Percentiles rank a stretch among this genome's conserved stretches.
These are phyloP conservation scores for Theretra japonica DNA, from an alignment of 2,888 invertebrate genomes.

Conservation along the genomic window DNA sequence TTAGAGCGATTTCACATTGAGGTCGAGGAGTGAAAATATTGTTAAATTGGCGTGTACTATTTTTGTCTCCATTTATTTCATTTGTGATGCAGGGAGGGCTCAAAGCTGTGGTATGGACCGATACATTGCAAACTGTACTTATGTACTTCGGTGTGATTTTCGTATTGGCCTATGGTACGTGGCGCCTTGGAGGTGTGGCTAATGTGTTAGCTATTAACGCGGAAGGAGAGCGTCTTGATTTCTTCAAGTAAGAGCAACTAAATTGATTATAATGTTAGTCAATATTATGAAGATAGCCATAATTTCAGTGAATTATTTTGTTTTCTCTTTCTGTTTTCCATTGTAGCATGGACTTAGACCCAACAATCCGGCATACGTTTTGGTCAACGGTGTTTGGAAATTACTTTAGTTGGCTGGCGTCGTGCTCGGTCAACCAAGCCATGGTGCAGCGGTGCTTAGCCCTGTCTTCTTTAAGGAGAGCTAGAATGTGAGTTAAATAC, in stretches of 20 bases:
- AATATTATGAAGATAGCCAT: neutral
- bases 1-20: conserved; percentile 47
- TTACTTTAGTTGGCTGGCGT: conserved; percentile 91
- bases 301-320: neutral
- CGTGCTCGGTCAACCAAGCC: conserved; percentile 93
- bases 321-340: neutral
- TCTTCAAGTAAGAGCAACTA: conserved; percentile 87
- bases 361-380: conserved; percentile 91
- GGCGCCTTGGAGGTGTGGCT: conserved; percentile 86
- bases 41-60: conserved; percentile 31
- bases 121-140: conserved; percentile 89
- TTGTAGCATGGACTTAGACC: conserved; percentile 89
- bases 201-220: conserved; percentile 86
- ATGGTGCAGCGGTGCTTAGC: conserved; percentile 94
- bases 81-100: conserved; percentile 86
- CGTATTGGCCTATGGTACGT: conserved; percentile 87
- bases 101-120: conserved; percentile 93
- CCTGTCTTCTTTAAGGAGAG: conserved; percentile 88
- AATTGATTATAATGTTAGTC: neutral
- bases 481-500: conserved; percentile 85
- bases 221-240: conserved; percentile 87
- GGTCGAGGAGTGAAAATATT: conserved; percentile 50
- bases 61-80: conserved; percentile 39
- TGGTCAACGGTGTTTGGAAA: conserved; percentile 92
- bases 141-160: conserved; percentile 89